A percentile compares a stretch with the other conserved stretches of the same genome.
These are phyloP conservation scores for Pimpla rufipes DNA, from an alignment of 2,888 invertebrate species.

Conservation along the genomic window DNA sequence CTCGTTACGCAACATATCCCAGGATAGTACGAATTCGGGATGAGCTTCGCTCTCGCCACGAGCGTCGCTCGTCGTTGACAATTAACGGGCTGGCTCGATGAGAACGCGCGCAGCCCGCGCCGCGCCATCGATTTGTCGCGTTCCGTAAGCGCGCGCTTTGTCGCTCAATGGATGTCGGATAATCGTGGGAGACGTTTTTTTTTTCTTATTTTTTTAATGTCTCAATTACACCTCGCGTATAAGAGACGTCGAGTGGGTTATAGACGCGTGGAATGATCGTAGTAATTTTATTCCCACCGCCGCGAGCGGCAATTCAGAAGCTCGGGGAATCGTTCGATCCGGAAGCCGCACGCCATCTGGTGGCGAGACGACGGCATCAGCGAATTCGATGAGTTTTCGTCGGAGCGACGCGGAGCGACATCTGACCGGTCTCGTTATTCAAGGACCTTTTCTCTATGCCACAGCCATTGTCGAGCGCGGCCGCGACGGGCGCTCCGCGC, in stretches of 20 bases:
- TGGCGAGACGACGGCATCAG: conserved; percentile 21
- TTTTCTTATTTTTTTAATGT: no score
- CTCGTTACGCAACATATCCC: conserved; percentile 63
- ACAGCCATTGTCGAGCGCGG: neutral
- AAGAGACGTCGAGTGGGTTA: no score
- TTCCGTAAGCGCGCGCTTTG: no score
- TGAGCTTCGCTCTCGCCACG: neutral
- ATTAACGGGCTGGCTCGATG: neutral
- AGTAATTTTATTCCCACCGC: neutral
- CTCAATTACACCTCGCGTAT: no score
- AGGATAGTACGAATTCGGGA: conserved; percentile 42
- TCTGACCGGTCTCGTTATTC: conserved; percentile 20
- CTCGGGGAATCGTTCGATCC: neutral
- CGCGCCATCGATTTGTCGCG: no score
- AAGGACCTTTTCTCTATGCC: neutral
- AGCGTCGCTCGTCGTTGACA: neutral
- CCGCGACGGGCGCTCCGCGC: neutral
- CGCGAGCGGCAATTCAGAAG: neutral
- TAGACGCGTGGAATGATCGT: no score
- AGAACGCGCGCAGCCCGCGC: no score
- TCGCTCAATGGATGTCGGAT: no score
- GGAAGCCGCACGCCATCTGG: conserved; percentile 48
- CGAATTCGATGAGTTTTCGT: conserved; percentile 2
- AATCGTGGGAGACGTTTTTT: no score
- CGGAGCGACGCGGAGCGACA: conserved; percentile 40